A percentile compares a stretch with the other conserved stretches of the same genome.
Conservation (phyloP, 2,113 vertebrate species). For the Aphyosemion australe region DNA sequence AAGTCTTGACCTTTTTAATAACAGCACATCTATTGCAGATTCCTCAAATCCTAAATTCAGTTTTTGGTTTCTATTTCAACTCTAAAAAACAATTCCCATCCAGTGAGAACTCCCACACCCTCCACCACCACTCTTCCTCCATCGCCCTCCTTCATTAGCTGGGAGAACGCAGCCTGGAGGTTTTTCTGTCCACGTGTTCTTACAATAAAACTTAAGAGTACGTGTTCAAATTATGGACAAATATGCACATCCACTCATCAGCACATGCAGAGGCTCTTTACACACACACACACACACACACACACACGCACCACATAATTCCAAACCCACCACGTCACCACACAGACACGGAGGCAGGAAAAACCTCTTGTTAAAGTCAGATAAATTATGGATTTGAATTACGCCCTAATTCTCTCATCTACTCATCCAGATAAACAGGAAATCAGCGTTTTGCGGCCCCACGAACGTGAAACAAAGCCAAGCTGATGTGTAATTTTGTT, state of each 20-base stretch:
- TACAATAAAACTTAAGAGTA: constrained; percentile 44
- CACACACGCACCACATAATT: constrained; percentile 8
- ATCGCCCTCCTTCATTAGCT: constrained; percentile 28
- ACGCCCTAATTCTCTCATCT: constrained; percentile 18
- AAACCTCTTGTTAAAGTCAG: constrained; percentile 27
- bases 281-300: neutral
- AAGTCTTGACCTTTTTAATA: no score
- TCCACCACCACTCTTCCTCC: neutral
- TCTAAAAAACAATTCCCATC: no score
- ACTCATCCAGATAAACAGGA: constrained; percentile 60
- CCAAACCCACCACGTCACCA: constrained; percentile 18
- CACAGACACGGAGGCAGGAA: constrained; percentile 36
- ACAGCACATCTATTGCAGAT: no score
- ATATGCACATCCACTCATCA: constrained; percentile 19
- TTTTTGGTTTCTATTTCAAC: no score
- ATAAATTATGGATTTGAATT: constrained; percentile 48
- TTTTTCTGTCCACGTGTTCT: constrained; percentile 57
- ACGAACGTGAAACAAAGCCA: constrained; percentile 51
- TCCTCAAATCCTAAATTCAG: no score
- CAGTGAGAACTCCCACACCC: no score
- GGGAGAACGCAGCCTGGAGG: constrained; percentile 48
- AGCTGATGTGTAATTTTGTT: constrained; percentile 65
- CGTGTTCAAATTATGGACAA: constrained; percentile 39
- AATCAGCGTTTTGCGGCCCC: constrained; percentile 49
- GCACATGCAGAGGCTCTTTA: constrained; percentile 8